phyloP scores from a whole-genome alignment of 2,888 invertebrate species.

The Caenorhabditis becei region DNA sequence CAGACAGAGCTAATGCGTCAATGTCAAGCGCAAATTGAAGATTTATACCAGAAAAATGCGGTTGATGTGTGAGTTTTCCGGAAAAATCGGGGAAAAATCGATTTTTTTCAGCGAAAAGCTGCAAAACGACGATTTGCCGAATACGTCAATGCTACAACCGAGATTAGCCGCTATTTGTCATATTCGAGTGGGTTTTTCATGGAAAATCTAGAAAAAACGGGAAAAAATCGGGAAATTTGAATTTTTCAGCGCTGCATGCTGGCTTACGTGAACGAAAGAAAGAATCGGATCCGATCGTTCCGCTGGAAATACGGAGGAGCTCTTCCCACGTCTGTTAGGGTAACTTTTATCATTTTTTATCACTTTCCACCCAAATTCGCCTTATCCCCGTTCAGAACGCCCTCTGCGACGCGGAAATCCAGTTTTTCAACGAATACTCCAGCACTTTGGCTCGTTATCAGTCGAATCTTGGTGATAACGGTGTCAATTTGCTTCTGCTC shows the following conservation, averaged over 20 bases:
- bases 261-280: conserved; percentile 87
- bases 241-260: conserved; percentile 87
- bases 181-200: conserved; percentile 88
- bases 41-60: conserved; percentile 65
- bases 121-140: conserved; percentile 15
- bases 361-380: no score
- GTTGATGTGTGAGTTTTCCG: conserved; percentile 62
- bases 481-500: conserved; percentile 59
- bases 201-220: not conserved
- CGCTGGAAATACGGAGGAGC: conserved; percentile 97
- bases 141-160: conserved; percentile 38
- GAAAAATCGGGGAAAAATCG: not conserved
- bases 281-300: conserved; percentile 89
- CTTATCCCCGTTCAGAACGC: conserved; percentile 75
- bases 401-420: conserved; percentile 82
- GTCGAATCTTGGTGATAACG: conserved; percentile 38
- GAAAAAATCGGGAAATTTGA: not conserved
- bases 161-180: conserved; percentile 87
- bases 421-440: conserved; percentile 91
- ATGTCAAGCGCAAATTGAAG: conserved; percentile 63
- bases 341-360: conserved; percentile 17
- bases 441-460: conserved; percentile 82
- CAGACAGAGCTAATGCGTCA: conserved; percentile 67
- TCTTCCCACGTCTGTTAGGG: conserved; percentile 90
- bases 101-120: conserved; percentile 52